Evolutionary conservation across 2,113 vertebrate species (phyloP).

Genomic region (Heptranchias perlo): DNA sequence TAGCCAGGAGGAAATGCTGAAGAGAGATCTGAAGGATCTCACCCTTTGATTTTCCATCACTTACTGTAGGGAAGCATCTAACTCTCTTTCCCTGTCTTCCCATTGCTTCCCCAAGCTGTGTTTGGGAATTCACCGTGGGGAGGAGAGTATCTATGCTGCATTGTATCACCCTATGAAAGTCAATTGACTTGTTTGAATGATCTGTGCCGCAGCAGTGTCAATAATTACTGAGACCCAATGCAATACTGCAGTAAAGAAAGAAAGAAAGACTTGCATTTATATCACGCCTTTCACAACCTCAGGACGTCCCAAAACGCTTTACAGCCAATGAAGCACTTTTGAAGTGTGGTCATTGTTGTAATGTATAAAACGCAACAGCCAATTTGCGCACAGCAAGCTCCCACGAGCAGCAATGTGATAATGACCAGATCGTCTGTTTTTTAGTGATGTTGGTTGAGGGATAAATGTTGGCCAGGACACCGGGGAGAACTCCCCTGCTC

Average conservation of each 20-base stretch:
- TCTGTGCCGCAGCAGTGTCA: neutral
- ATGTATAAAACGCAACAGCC: neutral
- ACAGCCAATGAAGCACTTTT: neutral
- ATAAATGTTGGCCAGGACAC: neutral
- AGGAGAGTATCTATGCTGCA: neutral
- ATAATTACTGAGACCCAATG: neutral
- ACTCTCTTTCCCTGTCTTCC: neutral
- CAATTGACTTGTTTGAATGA: neutral
- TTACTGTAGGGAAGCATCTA: neutral
- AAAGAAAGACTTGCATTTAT: neutral
- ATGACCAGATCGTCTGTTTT: neutral
- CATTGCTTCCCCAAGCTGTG: neutral
- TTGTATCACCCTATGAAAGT: neutral
- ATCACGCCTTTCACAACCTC: neutral
- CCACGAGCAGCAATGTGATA: neutral
- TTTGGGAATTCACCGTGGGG: neutral
- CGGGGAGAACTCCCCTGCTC: neutral
- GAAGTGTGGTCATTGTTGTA: neutral
- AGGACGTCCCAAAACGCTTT: neutral
- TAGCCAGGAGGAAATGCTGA: neutral
- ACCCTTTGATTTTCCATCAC: neutral
- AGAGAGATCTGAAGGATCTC: neutral
- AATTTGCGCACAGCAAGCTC: neutral
- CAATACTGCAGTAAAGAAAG: neutral
- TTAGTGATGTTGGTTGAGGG: neutral